Base-by-base conservation (phyloP, 2,888 invertebrate genomes). In the Microctonus aethiopoides region DNA sequence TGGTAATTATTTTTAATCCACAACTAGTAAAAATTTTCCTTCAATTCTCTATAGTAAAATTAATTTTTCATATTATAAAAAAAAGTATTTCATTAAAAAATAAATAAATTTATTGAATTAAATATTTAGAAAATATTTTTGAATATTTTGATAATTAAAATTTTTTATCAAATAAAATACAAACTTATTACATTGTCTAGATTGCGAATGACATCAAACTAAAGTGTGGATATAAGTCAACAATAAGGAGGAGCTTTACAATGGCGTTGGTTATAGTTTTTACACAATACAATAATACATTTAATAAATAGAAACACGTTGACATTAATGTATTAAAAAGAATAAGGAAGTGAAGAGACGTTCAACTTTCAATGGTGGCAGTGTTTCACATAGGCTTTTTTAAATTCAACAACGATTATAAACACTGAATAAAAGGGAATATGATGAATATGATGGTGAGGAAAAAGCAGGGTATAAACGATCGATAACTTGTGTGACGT, bases 401-500 rank as follows among this genome's bases (percentile, higher is more conserved):
- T n/a, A n/a, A n/a, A n/a, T n/a, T n/a, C n/a, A n/a, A n/a, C n/a
- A n/a, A 46, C 9, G 52, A 20, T 16, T 52, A 52, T 52, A 52
- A 10, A n/a, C n/a, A n/a, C n/a, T 16, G 20, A 52, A 52, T 22
- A 20, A 41, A 11, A 16, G 9, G 52, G 52, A n/a, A n/a, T 41
- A 41, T 41, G 13, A 36, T 24, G n/a, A 62, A 62, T 26, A 41
- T 39, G 63, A 29, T 20, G 41, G 26, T 22, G 46, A n/a, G 46
- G 24, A 29, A 29, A 29, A 29, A 7, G 7, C 3, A 29, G 29
- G 29, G 29, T 5, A 29, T 5, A 29, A 29, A 65, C n/a, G 67
- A 73, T 74, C 74, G 72, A 74, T 74, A 74, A 46, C 65, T 73
- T 69, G 71, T 71, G 69, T 71, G 73, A 74, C 72, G 70, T 72